These are phyloP conservation scores for Hippocampus kuda DNA, from an alignment of 2,797 vertebrate genomes.

Conservation along the genomic window DNA sequence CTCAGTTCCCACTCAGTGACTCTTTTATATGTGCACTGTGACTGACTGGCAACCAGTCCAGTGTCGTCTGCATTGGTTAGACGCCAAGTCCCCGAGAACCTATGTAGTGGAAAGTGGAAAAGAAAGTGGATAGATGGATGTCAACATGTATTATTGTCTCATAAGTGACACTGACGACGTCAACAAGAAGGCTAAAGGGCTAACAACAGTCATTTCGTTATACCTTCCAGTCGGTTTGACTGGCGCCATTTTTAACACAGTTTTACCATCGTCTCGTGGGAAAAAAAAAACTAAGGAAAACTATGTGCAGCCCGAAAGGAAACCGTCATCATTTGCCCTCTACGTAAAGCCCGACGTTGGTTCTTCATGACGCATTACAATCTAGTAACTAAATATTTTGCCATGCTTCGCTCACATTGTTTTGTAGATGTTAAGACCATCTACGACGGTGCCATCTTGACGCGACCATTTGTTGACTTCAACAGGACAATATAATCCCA, in stretches of 20 bases:
- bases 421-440: background rate
- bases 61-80: background rate
- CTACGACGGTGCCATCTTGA: background rate
- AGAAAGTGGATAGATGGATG: background rate
- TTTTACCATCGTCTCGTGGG: background rate
- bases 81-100: background rate
- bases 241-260: conserved; percentile 3
- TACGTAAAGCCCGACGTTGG: background rate
- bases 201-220: background rate
- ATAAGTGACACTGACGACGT: background rate
- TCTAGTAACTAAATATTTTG: background rate
- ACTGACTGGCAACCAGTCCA: background rate
- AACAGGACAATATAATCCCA: background rate
- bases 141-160: background rate
- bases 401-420: background rate
- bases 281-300: background rate
- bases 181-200: background rate
- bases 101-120: background rate
- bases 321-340: background rate
- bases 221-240: background rate
- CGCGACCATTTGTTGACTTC: background rate
- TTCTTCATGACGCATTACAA: background rate
- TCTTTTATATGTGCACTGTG: background rate
- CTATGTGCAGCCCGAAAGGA: background rate
- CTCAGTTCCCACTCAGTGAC: background rate